Evolutionary conservation across 2,888 invertebrate genomes (phyloP), one percentile per base, ranked within the genome.

Genomic region (Phengaris arion): DNA sequence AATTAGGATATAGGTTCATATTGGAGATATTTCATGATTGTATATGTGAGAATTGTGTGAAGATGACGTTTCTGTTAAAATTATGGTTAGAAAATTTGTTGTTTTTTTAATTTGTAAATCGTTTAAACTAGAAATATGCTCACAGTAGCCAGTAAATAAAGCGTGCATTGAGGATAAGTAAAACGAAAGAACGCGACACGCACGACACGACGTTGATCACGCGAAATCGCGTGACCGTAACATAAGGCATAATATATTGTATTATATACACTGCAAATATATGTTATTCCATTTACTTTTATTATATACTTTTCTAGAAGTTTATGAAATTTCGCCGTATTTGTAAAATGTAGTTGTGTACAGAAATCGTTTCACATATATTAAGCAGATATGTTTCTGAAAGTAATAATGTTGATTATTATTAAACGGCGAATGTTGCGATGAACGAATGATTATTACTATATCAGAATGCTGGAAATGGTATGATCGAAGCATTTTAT

Each of bases 371-470:
- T 52, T 52, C 52, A 52, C 52, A 12, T 2, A 12, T 2, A 35
- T 35, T 52, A 52, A 12, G 10, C 52, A 52, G 7, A 52, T 12
- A 64, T 12, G 45, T 35, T 45, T 35, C 35, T 6, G 15, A 64
- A 64, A 15, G 59, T 64, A 64, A 64, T 35, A 64, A 64, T 64
- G 64, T 64, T 64, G 64, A 64, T 64, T 64, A 64, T 64, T 64
- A 64, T 35, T 64, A 52, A 35, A 59, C 10, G 22, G 22, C 64
- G 64, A 64, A 35, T 64, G 64, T 59, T 59, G 35, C 0, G 35
- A 35, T 4, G 64, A 35, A 64, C 35, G 35, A 35, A 64, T 13
- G 64, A 12, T 64, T 35, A 35, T 35, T 35, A 35, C 0, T 35
- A 45, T 64, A 6, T 12, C 10, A 64, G 10, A 12, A 64, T 35